A percentile compares a stretch with the other conserved stretches of the same genome.
These are phyloP conservation scores for Clarias gariepinus DNA, from an alignment of 2,113 vertebrate genomes.

Conservation along the genomic window DNA sequence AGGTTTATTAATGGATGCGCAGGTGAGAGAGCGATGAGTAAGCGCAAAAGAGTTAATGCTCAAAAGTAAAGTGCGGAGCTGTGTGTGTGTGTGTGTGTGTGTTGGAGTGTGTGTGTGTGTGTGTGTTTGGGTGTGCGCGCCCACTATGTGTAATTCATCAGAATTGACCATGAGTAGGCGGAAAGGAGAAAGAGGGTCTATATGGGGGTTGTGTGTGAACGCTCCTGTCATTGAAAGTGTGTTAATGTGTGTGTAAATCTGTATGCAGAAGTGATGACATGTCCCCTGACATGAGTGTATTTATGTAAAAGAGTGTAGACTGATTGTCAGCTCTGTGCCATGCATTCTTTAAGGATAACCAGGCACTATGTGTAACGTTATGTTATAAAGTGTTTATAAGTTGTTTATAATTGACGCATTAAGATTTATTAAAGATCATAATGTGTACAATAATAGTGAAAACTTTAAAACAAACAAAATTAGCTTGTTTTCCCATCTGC, in stretches of 20 bases:
- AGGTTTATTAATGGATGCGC: constrained; percentile 56
- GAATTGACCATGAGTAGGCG: constrained; percentile 49
- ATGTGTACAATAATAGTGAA: not conserved
- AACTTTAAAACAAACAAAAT: not conserved
- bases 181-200: not conserved
- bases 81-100: not conserved
- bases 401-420: not conserved
- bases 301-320: not conserved
- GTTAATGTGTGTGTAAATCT: not conserved
- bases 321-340: not conserved
- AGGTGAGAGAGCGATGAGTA: constrained; percentile 54
- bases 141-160: constrained; percentile 52
- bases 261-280: not conserved
- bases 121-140: not conserved
- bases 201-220: not conserved
- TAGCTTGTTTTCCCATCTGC: too few relatives aligned
- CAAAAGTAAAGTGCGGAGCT: constrained; percentile 32
- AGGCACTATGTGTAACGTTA: not conserved
- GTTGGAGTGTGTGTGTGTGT: constrained; percentile 9
- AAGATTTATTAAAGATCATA: not conserved
- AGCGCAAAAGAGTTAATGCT: constrained; percentile 43
- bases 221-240: not conserved
- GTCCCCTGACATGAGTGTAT: not conserved
- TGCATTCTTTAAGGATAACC: not conserved
- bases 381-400: not conserved